Evolutionary conservation across 1,140 invertebrate genomes (phyloP).

Genomic region (Musca vetustissima): DNA sequence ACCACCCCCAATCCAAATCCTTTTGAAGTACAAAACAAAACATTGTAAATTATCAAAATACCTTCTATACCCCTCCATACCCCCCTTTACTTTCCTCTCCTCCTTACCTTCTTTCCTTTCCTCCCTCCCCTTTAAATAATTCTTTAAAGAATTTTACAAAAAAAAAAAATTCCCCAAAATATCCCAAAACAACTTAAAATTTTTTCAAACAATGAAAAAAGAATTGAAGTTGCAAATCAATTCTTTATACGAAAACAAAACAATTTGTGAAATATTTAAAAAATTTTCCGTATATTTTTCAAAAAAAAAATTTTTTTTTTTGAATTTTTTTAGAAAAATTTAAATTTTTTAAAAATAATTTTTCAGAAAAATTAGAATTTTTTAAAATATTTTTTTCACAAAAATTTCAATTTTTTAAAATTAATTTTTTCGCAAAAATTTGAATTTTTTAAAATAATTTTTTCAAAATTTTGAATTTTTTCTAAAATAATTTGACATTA

Average conservation of each 20-base stretch:
- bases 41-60: no score
- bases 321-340: neutral
- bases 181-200: no score
- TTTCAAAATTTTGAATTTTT: neutral
- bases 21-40: no score
- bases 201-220: neutral
- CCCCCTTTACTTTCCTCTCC: no score
- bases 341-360: neutral
- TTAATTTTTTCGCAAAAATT: slow-evolving; percentile 8
- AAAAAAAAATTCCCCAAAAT: no score
- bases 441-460: neutral
- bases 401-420: neutral
- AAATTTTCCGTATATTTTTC: slow-evolving; percentile 7
- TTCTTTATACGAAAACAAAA: neutral
- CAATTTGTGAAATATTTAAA: neutral
- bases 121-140: no score
- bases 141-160: no score
- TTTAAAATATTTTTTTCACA: neutral
- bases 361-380: neutral
- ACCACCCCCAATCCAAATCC: no score
- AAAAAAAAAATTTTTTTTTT: no score
- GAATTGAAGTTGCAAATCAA: neutral
- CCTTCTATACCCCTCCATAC: no score
- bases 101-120: no score
- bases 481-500: neutral